A percentile compares a stretch with the other conserved stretches of the same genome.
phyloP scores from a whole-genome alignment of 2,113 vertebrate genomes.

The Tiliqua scincoides region DNA sequence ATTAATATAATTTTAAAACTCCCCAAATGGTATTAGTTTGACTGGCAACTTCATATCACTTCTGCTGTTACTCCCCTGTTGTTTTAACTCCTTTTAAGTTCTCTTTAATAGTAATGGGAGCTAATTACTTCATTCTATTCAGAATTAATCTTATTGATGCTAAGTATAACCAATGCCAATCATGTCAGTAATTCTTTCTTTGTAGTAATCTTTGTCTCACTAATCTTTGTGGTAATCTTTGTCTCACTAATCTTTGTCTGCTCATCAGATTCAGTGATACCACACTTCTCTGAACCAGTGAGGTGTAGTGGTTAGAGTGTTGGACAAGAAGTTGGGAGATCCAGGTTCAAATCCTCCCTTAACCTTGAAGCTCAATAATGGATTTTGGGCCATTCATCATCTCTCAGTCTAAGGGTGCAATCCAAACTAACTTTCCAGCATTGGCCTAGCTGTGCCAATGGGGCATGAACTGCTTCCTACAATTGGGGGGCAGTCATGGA shows the following conservation, averaged over 20 bases:
- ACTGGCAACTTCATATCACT: background rate
- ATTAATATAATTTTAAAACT: background rate
- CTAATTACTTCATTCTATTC: background rate
- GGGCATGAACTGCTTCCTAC: too few relatives aligned
- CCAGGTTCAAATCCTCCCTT: background rate
- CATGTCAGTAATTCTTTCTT: background rate
- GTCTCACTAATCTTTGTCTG: background rate
- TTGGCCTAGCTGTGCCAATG: too few relatives aligned
- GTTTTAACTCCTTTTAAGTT: background rate
- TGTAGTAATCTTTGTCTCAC: background rate
- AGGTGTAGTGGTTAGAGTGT: background rate
- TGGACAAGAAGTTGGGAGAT: background rate
- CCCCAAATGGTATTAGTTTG: conserved; percentile 1
- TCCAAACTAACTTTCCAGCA: too few relatives aligned
- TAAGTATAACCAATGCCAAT: background rate
- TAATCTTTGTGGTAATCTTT: background rate
- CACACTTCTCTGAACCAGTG: background rate
- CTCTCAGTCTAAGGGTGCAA: background rate
- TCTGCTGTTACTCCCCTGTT: conserved; percentile 17
- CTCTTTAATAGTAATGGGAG: background rate
- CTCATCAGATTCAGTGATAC: too few relatives aligned
- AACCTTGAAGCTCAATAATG: background rate
- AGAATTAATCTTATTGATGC: background rate
- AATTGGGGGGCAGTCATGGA: too few relatives aligned
- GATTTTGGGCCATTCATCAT: background rate